Percentiles rank a stretch among this genome's conserved stretches.
Conservation (phyloP, 1,140 invertebrate genomes). For the Papilio polyxenes region DNA sequence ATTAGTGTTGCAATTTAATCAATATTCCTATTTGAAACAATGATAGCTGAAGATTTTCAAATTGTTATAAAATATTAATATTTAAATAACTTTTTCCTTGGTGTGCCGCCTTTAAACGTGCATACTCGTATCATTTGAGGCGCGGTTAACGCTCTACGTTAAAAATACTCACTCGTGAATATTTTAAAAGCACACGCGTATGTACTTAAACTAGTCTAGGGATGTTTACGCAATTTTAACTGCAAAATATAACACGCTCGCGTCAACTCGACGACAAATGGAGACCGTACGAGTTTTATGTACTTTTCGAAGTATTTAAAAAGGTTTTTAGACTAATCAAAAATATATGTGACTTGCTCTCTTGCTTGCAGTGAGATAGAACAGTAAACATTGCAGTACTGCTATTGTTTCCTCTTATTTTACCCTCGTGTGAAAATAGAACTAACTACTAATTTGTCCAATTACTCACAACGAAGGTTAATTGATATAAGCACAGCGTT, state of each 20-base stretch:
- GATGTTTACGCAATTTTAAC: neutral
- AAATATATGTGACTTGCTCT: neutral
- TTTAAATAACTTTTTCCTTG: neutral
- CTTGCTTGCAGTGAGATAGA: too few species aligned
- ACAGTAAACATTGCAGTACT: neutral
- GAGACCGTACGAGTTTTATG: neutral
- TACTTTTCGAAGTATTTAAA: neutral
- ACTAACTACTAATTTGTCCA: conserved; percentile 27
- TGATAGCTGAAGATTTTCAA: neutral
- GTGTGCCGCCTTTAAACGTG: neutral
- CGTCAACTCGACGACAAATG: neutral
- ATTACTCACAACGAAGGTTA: conserved; percentile 38
- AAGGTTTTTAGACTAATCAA: neutral
- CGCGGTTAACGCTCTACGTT: conserved; percentile 12
- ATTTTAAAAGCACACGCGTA: conserved; percentile 26
- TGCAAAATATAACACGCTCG: conserved; percentile 4
- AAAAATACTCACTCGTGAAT: conserved; percentile 30
- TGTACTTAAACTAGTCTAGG: conserved; percentile 13
- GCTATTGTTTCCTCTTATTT: neutral
- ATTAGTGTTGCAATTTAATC: too few species aligned
- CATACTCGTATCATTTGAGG: neutral
- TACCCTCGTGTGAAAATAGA: neutral
- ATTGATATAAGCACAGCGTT: conserved; percentile 17
- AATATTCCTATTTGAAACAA: neutral
- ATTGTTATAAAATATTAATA: neutral